Evolutionary conservation across 1,140 invertebrate genomes (phyloP).

Genomic region (Radopholus similis): DNA sequence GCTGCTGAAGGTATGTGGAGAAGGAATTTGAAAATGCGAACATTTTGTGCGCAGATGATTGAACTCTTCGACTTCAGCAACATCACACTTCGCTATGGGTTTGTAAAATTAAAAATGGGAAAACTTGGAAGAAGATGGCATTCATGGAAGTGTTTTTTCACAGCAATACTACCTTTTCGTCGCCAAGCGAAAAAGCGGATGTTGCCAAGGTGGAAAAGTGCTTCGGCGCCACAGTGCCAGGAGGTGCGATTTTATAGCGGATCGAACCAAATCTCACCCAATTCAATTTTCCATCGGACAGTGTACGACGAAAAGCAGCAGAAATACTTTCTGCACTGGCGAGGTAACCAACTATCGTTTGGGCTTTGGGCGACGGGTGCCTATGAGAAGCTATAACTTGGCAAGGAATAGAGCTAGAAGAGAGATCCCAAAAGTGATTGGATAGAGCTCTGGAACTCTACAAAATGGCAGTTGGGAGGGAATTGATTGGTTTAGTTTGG

Average conservation of each 20-base stretch:
- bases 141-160: conserved; percentile 15
- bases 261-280: background rate
- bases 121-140: background rate
- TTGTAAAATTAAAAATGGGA: background rate
- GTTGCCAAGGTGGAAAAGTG: conserved; percentile 50
- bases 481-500: too few species aligned
- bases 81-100: conserved; percentile 49
- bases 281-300: conserved; percentile 16
- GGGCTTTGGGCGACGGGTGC: too few species aligned
- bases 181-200: conserved; percentile 44
- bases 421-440: too few species aligned
- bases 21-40: background rate
- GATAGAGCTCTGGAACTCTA: too few species aligned
- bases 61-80: conserved; percentile 55
- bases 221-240: conserved; percentile 59
- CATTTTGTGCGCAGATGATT: conserved; percentile 45
- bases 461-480: background rate
- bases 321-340: conserved; percentile 55
- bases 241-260: conserved; percentile 39
- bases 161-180: conserved; percentile 49
- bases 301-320: conserved; percentile 58
- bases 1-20: conserved; percentile 35
- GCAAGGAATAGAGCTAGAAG: too few species aligned
- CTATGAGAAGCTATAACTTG: too few species aligned
- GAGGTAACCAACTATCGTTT: conserved; percentile 20